Base-by-base conservation (phyloP, 1,140 invertebrate species). In the Ips typographus region DNA sequence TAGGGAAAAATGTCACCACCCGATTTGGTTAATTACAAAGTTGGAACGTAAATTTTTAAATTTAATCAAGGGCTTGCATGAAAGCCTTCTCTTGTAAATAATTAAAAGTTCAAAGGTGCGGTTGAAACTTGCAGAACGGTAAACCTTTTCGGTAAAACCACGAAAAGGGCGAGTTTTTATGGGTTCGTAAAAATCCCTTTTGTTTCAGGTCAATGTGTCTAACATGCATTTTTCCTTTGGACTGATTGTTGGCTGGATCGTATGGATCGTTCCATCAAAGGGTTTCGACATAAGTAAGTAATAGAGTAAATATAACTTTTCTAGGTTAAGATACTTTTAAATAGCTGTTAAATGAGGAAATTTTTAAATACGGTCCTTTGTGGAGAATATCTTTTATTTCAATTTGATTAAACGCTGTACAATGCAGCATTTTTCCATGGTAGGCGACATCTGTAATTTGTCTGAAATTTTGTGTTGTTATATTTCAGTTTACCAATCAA, bases 161-260 rank as follows among this genome's bases (percentile, higher is more conserved):
- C 22, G 22, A 22, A 22, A 22, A 22, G 22, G 22, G 22, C 22
- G 22, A 22, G 22, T 22, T 22, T 22, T 22, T 22, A 22, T 22
- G 22, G 22, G 22, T 22, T 22, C 22, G 22, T 59, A 40, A 40
- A 47, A 6, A 40, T 52, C 22, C 37, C n/a, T 64, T 40, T 40
- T 56, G 52, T 65, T 65, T 42, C 63, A 65, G 63, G 63, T 65
- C 63, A 65, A 65, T 65, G 63, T 65, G 51, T 65, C 40, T 8
- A 65, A 65, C 53, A 65, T 65, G 63, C 38, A 53, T 39, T 40
- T 65, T 65, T 36, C 22, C 22, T 22, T 55, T 36, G 53, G 61
- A 64, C 40, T 64, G 37, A 39, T 44, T 36, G 36, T 61, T n/a
- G 36, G 59, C 22, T 61, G 59, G 59, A 61, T 8, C 8, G 37